Base-by-base conservation (phyloP, 1,140 invertebrate genomes). In the Pachypeltis micranthus region DNA sequence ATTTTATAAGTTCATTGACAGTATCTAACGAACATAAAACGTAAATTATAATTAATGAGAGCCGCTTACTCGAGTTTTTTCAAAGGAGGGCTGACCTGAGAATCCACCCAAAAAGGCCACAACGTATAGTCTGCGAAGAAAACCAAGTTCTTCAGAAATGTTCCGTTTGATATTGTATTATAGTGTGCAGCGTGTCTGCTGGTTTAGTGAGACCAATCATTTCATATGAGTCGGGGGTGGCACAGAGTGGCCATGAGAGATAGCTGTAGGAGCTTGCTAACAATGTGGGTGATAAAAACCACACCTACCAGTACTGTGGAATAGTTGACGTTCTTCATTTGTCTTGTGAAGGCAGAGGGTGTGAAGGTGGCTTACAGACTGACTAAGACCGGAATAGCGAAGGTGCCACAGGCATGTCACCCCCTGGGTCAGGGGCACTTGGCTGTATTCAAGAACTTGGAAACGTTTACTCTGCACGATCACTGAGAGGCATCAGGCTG, bases 231-330 rank as follows among this genome's bases (percentile, higher is more conserved):
- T n/a, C n/a, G n/a, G n/a, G n/a, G n/a, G n/a, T n/a, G n/a, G n/a
- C n/a, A n/a, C n/a, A n/a, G n/a, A n/a, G n/a, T n/a, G n/a, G n/a
- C n/a, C n/a, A n/a, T 34, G 64, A 63, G 26, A 66, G 44, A 59
- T 44, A 60, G 51, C 64, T 63, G 29, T 66, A 60, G 61, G 60
- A 66, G 16, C 62, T 21, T 14, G 63, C 66, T 29, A 54, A 47
- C 58, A 44, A 3, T 12, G 23, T 28, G 27, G 14, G 19, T 25
- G 12, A 14, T 56, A 12, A 65, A 60, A n/a, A 60, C 19, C 24
- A n/a, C n/a, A n/a, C n/a, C n/a, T n/a, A n/a, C n/a, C n/a, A n/a
- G n/a, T n/a, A n/a, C n/a, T n/a, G n/a, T 63, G 62, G 26, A 55
- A 54, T 56, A 63, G 44, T 51, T 44, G 59, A 39, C 34, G 60